Base-by-base conservation (phyloP, 2,888 invertebrate genomes). In the Eupelmus urozonus region DNA sequence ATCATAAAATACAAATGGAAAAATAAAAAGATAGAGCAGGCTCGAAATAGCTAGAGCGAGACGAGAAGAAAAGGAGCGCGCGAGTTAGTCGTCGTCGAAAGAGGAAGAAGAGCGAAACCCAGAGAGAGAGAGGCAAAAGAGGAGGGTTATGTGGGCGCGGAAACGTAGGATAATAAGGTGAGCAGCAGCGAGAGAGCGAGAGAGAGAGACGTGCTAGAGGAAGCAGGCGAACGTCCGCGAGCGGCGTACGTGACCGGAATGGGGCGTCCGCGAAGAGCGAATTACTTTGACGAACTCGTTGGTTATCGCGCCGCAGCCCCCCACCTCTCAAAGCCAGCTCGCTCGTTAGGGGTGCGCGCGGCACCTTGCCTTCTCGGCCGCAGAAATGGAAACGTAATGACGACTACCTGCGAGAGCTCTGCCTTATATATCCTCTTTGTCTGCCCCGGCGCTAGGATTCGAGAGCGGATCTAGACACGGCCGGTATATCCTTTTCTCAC, bases 221-320 rank as follows among this genome's bases (percentile, higher is more conserved):
- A n/a, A n/a, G n/a, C n/a, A n/a, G 23, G 49, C 20, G 16, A 29
- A 71, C 53, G 83, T 80, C 80, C 81, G 76, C 57, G 69, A 42
- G 77, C 81, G 63, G 66, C 70, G 80, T 83, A 85, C 85, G 84
- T 85, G 85, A 85, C 82, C 74, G 73, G 85, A 85, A 85, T 85
- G 76, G 70, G 63, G 74, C 76, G 77, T 65, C 60, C 75, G 74
- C 78, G 82, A 83, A 81, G 81, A 82, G 83, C 83, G 85, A 87
- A 86, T 87, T 87, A 86, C 87, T 87, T 87, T 86, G 86, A 87
- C 87, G 86, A 87, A 87, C 85, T 87, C 81, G 78, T 80, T 69
- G 79, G 81, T 81, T 78, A 80, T 81, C 79, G 76, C 73, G 20
- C 60, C 13, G 23, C 55, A n/a, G 20, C 67, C 16, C 45, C 13